Percentiles rank a stretch among this genome's conserved stretches.
Conservation (phyloP, 1,140 invertebrate species). For the Halesus radiatus region DNA sequence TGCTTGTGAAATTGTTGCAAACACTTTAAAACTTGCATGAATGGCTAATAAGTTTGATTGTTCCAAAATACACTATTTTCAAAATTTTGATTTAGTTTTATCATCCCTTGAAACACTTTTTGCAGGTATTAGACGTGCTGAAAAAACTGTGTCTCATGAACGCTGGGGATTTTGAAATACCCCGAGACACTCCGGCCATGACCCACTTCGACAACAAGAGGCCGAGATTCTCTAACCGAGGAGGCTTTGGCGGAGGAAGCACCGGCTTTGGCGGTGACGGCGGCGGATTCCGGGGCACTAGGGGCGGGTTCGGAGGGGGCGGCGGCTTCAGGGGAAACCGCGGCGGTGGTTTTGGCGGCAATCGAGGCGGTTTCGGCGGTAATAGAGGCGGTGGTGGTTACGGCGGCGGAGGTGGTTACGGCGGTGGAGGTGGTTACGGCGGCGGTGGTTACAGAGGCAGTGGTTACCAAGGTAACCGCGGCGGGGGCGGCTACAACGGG, state of each 20-base stretch:
- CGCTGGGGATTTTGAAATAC: slow-evolving; percentile 79
- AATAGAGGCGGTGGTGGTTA: slow-evolving; percentile 49
- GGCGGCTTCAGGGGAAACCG: slow-evolving; percentile 45
- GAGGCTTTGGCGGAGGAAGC: slow-evolving; percentile 60
- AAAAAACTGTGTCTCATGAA: slow-evolving; percentile 80
- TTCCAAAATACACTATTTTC: too few relatives aligned
- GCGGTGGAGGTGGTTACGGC: slow-evolving; percentile 43
- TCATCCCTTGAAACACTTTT: neutral
- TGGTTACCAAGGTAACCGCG: neutral
- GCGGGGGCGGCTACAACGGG: neutral
- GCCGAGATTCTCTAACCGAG: slow-evolving; percentile 60
- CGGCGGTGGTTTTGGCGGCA: slow-evolving; percentile 49
- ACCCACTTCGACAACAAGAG: slow-evolving; percentile 61
- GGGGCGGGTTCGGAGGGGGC: slow-evolving; percentile 54
- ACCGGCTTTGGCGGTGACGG: slow-evolving; percentile 55
- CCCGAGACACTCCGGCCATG: slow-evolving; percentile 66
- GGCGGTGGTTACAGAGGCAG: neutral
- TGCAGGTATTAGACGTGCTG: slow-evolving; percentile 75
- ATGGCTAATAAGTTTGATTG: too few relatives aligned
- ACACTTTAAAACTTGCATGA: too few relatives aligned
- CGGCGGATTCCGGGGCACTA: slow-evolving; percentile 43
- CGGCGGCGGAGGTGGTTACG: slow-evolving; percentile 49
- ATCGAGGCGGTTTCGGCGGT: slow-evolving; percentile 54
- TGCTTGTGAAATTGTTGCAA: too few relatives aligned
- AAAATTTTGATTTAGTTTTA: too few relatives aligned